Conservation (phyloP, 2,797 vertebrate species). For the Hoplostethus mediterraneus region DNA sequence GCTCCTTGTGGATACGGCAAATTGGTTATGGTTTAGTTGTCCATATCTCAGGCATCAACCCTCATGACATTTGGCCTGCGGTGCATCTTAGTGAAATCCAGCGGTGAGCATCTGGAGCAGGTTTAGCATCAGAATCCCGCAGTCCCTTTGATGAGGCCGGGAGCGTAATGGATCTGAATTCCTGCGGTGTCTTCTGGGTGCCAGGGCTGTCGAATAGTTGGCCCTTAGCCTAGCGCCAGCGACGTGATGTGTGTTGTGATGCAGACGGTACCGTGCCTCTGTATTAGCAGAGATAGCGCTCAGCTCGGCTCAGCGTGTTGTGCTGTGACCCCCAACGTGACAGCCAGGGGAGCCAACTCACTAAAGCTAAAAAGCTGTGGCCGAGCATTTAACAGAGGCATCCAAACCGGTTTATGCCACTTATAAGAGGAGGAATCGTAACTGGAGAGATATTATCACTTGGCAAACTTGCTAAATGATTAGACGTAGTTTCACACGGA, state of each 20-base stretch:
- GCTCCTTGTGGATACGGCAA: conserved; percentile 28
- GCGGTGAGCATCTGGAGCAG: conserved; percentile 79
- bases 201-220: conserved; percentile 66
- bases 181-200: conserved; percentile 69
- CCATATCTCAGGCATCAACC: conserved; percentile 48
- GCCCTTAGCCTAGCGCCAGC: conserved; percentile 69
- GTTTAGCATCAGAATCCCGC: conserved; percentile 71
- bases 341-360: conserved; percentile 43
- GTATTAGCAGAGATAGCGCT: conserved; percentile 15
- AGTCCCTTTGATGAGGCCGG: conserved; percentile 78
- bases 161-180: conserved; percentile 75
- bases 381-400: conserved; percentile 30
- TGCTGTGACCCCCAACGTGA: conserved; percentile 8
- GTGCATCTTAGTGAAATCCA: conserved; percentile 75
- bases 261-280: conserved; percentile 41
- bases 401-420: conserved; percentile 44
- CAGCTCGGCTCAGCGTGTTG: background rate
- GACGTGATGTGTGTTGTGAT: conserved; percentile 72
- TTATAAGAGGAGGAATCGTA: too few species aligned
- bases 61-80: conserved; percentile 63
- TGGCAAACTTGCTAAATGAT: conserved; percentile 19
- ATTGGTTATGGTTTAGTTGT: conserved; percentile 37
- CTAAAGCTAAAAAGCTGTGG: conserved; percentile 36
- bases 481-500: conserved; percentile 53
- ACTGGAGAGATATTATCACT: too few species aligned